Conservation (phyloP, 2,113 vertebrate genomes). For the Vombatus ursinus region DNA sequence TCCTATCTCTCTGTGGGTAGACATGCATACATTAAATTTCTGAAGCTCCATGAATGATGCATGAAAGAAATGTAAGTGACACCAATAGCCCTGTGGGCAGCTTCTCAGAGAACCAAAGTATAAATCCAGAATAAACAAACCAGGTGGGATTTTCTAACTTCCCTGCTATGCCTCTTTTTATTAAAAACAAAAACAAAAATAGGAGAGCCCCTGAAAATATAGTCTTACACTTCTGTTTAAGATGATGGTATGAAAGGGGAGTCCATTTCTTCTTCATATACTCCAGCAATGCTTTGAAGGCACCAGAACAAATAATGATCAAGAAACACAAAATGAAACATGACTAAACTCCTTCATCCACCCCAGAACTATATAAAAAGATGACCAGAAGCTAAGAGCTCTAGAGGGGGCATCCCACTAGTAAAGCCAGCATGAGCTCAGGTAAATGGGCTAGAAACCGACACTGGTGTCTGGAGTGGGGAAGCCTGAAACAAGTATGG, state of each 20-base stretch:
- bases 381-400: not conserved
- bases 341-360: not conserved
- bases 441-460: not conserved
- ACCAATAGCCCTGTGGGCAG: not conserved
- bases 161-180: constrained; percentile 13
- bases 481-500: not conserved
- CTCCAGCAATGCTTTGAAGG: not conserved
- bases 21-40: not conserved
- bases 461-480: not conserved
- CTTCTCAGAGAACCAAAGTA: constrained; percentile 13
- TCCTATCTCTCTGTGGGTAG: not conserved
- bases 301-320: not conserved
- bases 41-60: not conserved
- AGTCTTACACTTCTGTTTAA: not conserved
- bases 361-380: not conserved
- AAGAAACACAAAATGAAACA: not conserved
- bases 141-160: constrained; percentile 6
- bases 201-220: constrained; percentile 1
- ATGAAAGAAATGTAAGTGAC: not conserved
- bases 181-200: constrained; percentile 25
- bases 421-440: not conserved
- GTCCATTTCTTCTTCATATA: not conserved
- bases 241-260: not conserved
- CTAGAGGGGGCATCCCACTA: not conserved
- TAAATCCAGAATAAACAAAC: constrained; percentile 35